Conservation (phyloP, 2,888 invertebrate genomes). For the Diarsia dahlii region DNA sequence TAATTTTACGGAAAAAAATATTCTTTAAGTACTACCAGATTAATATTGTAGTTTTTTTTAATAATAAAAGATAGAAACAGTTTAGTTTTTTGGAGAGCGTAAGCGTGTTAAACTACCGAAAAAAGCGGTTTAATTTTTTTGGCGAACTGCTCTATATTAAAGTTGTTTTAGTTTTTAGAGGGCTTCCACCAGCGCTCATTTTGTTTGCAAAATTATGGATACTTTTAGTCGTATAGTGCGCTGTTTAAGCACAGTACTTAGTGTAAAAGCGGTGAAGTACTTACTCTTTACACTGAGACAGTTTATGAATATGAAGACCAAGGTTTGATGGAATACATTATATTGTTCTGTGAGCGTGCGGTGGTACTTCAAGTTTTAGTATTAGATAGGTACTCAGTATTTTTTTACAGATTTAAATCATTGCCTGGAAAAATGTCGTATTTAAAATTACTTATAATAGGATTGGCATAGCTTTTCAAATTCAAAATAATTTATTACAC, state of each 20-base stretch:
- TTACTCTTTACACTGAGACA: conserved; percentile 22
- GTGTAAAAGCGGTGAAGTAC: conserved; percentile 50
- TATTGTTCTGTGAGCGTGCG: not conserved
- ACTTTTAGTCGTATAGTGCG: conserved; percentile 49
- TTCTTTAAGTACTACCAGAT: not conserved
- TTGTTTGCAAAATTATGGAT: conserved; percentile 57
- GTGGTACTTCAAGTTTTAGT: not conserved
- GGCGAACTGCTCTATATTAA: conserved; percentile 26
- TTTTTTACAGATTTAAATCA: no score
- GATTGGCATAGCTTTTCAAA: no score
- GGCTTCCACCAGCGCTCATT: conserved; percentile 40
- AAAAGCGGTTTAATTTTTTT: not conserved
- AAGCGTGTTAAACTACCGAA: not conserved
- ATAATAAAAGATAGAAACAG: not conserved
- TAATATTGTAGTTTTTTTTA: not conserved
- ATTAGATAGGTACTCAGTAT: not conserved
- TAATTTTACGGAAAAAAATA: not conserved
- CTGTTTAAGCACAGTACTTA: conserved; percentile 56
- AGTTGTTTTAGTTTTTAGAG: conserved; percentile 47
- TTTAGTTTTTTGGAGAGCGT: not conserved
- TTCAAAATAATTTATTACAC: no score
- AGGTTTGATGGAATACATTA: conserved; percentile 25
- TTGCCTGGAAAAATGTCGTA: no score
- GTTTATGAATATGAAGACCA: conserved; percentile 36
- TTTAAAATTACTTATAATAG: no score